Conservation (phyloP, 2,113 vertebrate genomes). For the Marmota monax region DNA sequence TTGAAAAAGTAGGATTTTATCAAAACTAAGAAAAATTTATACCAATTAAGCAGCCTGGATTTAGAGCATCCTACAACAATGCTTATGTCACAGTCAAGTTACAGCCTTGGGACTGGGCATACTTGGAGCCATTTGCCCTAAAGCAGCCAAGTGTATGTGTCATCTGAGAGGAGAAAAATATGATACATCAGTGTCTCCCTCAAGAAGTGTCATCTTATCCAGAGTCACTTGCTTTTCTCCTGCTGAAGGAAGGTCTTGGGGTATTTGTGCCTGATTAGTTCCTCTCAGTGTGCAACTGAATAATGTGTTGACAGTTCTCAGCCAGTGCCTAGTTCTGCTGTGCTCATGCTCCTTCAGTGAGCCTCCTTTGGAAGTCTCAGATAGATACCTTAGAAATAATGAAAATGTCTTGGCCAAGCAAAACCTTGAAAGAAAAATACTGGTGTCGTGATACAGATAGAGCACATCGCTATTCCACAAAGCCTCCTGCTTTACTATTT, state of each 20-base stretch:
- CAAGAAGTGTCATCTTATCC: background rate
- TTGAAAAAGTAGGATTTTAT: background rate
- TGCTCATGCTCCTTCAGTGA: background rate
- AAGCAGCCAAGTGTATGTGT: background rate
- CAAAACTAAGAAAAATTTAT: background rate
- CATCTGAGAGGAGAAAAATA: background rate
- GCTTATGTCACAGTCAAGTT: background rate
- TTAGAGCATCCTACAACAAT: background rate
- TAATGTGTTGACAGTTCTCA: background rate
- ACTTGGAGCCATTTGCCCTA: background rate
- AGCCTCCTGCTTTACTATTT: background rate
- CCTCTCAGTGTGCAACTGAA: background rate
- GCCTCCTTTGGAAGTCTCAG: background rate
- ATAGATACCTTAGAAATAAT: background rate
- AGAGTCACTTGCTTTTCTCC: background rate
- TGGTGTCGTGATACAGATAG: background rate
- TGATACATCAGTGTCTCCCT: background rate
- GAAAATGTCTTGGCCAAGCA: background rate
- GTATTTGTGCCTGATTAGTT: background rate
- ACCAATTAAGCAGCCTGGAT: background rate
- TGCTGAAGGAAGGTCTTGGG: background rate
- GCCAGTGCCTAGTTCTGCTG: background rate
- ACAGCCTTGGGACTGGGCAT: background rate
- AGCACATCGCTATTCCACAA: background rate
- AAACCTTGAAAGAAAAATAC: slow-evolving; percentile 36